Evolutionary conservation across 1,140 invertebrate species (phyloP).

Genomic region (Eurytemora carolleeae): DNA sequence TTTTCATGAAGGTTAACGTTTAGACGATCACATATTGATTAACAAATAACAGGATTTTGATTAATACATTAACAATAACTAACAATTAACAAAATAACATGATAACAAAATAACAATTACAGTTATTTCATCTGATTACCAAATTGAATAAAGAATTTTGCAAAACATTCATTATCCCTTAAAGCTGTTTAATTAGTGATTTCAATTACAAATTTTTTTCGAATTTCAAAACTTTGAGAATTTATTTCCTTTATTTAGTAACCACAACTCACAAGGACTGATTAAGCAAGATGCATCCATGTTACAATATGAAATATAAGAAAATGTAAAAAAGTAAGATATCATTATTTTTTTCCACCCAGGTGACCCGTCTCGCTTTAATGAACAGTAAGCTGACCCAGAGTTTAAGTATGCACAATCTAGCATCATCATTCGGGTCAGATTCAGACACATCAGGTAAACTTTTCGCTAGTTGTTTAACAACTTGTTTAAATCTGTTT

Average conservation of each 20-base stretch:
- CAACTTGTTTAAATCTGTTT: too few relatives aligned
- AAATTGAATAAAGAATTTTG: too few relatives aligned
- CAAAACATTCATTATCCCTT: too few relatives aligned
- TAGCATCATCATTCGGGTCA: conserved; percentile 2
- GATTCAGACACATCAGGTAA: neutral
- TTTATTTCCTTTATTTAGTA: neutral
- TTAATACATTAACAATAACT: too few relatives aligned
- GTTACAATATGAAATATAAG: neutral
- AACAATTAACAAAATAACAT: too few relatives aligned
- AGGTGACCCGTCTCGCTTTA: conserved; percentile 7
- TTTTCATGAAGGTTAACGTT: too few relatives aligned
- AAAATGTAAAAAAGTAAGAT: neutral
- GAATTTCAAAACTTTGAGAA: neutral
- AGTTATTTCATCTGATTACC: too few relatives aligned
- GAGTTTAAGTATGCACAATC: conserved; percentile 10
- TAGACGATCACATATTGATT: too few relatives aligned
- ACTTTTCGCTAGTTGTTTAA: too few relatives aligned
- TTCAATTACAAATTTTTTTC: neutral
- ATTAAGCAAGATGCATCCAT: neutral
- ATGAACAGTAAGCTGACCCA: conserved; percentile 9
- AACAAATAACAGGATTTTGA: too few relatives aligned
- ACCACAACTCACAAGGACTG: neutral
- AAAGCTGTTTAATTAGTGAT: too few relatives aligned
- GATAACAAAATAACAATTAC: too few relatives aligned
- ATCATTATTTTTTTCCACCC: neutral